Evolutionary conservation across 2,113 vertebrate species (phyloP).

Genomic region (Carlito syrichta): DNA sequence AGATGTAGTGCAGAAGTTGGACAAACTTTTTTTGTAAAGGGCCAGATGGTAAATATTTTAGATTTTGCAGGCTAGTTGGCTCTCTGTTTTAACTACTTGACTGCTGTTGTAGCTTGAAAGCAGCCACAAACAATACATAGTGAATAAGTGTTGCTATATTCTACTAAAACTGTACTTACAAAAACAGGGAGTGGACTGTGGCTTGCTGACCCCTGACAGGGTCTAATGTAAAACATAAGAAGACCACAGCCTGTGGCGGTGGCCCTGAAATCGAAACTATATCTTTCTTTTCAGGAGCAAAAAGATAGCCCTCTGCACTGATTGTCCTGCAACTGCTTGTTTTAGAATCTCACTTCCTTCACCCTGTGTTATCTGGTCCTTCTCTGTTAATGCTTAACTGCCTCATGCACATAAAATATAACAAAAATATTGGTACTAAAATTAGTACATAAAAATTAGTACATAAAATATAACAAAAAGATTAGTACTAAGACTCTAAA

Average conservation of each 20-base stretch:
- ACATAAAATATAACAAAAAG: constrained; percentile 18
- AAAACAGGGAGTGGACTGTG: background rate
- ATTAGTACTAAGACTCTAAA: constrained; percentile 32
- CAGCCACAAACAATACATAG: too few relatives aligned
- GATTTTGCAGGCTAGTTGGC: background rate
- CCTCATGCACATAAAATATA: constrained; percentile 32
- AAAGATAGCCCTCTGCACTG: background rate
- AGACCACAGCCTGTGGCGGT: background rate
- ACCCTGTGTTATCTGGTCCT: constrained; percentile 1
- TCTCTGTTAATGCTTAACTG: constrained; percentile 18
- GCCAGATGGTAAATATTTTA: background rate
- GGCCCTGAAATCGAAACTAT: background rate
- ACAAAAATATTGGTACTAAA: too few relatives aligned
- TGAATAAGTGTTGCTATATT: background rate
- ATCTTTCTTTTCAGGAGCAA: background rate
- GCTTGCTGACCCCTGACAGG: background rate
- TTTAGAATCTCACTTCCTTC: constrained; percentile 37
- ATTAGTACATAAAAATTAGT: too few relatives aligned
- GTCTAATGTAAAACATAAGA: background rate
- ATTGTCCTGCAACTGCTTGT: background rate
- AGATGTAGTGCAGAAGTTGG: background rate
- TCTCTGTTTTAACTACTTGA: background rate
- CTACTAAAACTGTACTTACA: background rate
- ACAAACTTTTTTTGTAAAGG: background rate
- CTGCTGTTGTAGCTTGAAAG: background rate